Conservation (phyloP, 2,797 vertebrate genomes). For the Argyrosomus regius region DNA sequence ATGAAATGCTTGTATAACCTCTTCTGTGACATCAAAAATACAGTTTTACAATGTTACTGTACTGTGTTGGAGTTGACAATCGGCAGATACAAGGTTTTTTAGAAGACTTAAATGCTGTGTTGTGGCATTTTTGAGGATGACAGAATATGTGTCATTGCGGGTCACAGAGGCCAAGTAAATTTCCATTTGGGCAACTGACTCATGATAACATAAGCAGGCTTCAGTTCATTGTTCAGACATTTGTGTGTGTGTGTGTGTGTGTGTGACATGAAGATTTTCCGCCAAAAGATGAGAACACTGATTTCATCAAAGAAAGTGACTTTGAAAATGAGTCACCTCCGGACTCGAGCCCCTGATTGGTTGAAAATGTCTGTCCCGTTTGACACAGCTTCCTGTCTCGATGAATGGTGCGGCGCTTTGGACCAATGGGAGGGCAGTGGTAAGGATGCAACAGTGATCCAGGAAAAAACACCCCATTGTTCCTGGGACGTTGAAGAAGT, state of each 20-base stretch:
- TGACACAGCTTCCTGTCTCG: conserved; percentile 83
- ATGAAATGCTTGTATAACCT: not conserved
- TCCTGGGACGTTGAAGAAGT: conserved; percentile 74
- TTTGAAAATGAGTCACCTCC: conserved; percentile 79
- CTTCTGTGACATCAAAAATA: not conserved
- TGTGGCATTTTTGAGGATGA: conserved; percentile 17
- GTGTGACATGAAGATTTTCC: conserved; percentile 19
- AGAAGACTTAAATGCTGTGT: not conserved
- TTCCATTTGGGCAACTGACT: conserved; percentile 63
- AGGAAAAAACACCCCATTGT: conserved; percentile 87
- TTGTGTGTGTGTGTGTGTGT: not conserved
- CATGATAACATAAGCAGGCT: conserved; percentile 56
- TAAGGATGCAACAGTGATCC: conserved; percentile 85
- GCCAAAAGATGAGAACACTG: conserved; percentile 52
- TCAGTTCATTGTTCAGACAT: conserved; percentile 47
- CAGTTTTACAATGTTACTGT: not conserved
- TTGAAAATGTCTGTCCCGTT: conserved; percentile 66
- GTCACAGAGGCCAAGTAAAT: conserved; percentile 34
- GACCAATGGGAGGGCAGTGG: conserved; percentile 76
- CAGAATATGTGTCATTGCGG: conserved; percentile 53
- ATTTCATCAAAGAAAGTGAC: conserved; percentile 70
- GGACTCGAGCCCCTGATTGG: conserved; percentile 67
- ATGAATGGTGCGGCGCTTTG: conserved; percentile 63
- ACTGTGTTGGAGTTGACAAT: not conserved
- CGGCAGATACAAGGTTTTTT: conserved; percentile 8